Evolutionary conservation across 2,113 vertebrate species (phyloP), one percentile per base, ranked within the genome.

Genomic region (Campylomormyrus numenius): DNA sequence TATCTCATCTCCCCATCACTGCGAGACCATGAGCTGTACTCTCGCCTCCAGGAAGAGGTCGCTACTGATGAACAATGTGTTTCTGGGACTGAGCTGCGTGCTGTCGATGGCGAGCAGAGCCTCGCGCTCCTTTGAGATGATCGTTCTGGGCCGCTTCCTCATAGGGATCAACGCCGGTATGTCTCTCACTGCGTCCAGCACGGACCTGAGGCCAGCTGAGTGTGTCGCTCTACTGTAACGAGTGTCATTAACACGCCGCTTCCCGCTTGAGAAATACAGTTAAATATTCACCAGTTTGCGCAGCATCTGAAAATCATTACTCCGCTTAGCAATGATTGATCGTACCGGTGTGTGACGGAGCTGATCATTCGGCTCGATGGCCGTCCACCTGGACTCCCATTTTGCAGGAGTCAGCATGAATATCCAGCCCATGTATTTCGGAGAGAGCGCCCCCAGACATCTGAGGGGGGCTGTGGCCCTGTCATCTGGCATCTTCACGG

Each of bases 341-440:
- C 17, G 66, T 13, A 8, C 19, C 53, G 4, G 62, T 70, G 49
- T 52, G 21, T 17, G 27, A 27, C 27, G 35, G 49, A 48, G 83
- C 39, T 48, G 83, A 24, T 42, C 74, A 7, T 42, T 42, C 35
- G 1, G 27, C 74, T 39, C 0, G 15, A 21, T 42, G 35, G 74
- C 5, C 6, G 35, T 19, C 45, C 39, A 45, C 19, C 80, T 84
- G 11, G 17, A 9, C 2, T 3, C 5, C 42, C 21, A n/a, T 35
- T 15, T 80, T 93, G 42, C 92, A 98, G 97, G 98, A 88, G 94
- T 99, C 86, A 96, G 97, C 95, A 97, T 99, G 97, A 98, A 95
- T n/a, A 92, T 98, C 42, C 98, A 99, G 92, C 97, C 97, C 90
- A 98, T 98, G 97, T 98, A 98, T 89, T 96, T 99, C 93, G 97